Evolutionary conservation across 2,888 invertebrate genomes (phyloP), one percentile per base, ranked within the genome.

Genomic region (Oxycera nigricornis): DNA sequence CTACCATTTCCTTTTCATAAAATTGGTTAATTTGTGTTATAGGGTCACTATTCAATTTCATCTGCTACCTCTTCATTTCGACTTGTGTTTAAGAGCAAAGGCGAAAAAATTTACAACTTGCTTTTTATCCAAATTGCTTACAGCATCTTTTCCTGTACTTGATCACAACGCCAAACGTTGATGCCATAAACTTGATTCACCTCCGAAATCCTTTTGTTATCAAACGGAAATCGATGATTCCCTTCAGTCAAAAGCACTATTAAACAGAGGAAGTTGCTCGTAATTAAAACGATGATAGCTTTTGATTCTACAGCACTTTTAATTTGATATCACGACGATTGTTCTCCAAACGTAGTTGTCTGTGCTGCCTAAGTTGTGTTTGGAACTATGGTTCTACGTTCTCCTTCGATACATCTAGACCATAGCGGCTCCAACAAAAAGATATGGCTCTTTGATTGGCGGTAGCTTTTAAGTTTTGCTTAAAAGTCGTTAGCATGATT

Each of bases 401-500:
- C n/a, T n/a, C n/a, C n/a, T n/a, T n/a, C n/a, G n/a, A n/a, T n/a
- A n/a, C n/a, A n/a, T n/a, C n/a, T n/a, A n/a, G n/a, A n/a, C n/a
- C n/a, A n/a, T 46, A 30, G 59, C 59, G 59, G 59, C 59, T 28
- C 3, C 7, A 61, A 61, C 61, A 61, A 30, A 61, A 61, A 61
- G 35, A 31, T 17, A 61, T 30, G 6, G 22, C n/a, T n/a, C 22
- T 14, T 31, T 39, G 39, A 39, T 65, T 68, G 67, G 46, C 67
- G 67, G 67, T 68, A 68, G 67, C 67, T 68, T 68, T 68, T 26
- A 68, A 68, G 46, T 68, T 68, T 46, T 68, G 67, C 50, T 28
- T 22, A 28, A 68, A 68, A 68, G 46, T 68, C 67, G 67, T 68
- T 68, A 68, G 67, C 67, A 68, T 46, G 67, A 68, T 68, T 68